These are phyloP conservation scores for Mareca penelope DNA, from an alignment of 2,797 vertebrate species.

Conservation along the genomic window DNA sequence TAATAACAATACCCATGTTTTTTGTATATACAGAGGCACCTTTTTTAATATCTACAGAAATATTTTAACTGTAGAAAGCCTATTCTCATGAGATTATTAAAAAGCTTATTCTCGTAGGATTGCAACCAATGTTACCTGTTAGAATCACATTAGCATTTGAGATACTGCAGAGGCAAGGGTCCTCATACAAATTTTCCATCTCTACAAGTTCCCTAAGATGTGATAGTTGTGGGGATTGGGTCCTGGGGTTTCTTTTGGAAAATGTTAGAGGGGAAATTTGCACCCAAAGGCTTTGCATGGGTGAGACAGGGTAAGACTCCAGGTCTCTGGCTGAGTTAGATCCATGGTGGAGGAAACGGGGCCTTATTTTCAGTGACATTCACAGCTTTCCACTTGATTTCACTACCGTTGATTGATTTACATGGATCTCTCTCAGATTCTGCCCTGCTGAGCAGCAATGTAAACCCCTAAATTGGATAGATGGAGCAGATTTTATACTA, in stretches of 20 bases:
- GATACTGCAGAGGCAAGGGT: background rate
- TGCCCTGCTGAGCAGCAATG: background rate
- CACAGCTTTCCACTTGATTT: background rate
- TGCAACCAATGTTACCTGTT: background rate
- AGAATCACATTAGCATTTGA: background rate
- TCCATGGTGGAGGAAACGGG: background rate
- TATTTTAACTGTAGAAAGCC: background rate
- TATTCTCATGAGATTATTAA: background rate
- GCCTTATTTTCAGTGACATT: background rate
- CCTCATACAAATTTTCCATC: background rate
- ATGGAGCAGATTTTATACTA: slow-evolving; percentile 12
- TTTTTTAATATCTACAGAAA: slow-evolving; percentile 11
- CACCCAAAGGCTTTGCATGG: background rate
- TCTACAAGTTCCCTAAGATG: background rate
- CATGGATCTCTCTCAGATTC: background rate
- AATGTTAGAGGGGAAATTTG: background rate
- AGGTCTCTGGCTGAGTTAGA: background rate
- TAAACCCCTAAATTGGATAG: background rate
- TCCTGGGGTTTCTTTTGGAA: background rate
- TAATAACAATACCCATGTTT: background rate
- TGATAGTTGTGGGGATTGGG: background rate
- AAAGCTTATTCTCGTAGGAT: background rate
- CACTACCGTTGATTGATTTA: background rate
- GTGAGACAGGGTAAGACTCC: background rate
- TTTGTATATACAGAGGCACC: background rate